A percentile compares a stretch with the other conserved stretches of the same genome.
Conservation (phyloP, 1,140 invertebrate species). For the Sycobia sp. region DNA sequence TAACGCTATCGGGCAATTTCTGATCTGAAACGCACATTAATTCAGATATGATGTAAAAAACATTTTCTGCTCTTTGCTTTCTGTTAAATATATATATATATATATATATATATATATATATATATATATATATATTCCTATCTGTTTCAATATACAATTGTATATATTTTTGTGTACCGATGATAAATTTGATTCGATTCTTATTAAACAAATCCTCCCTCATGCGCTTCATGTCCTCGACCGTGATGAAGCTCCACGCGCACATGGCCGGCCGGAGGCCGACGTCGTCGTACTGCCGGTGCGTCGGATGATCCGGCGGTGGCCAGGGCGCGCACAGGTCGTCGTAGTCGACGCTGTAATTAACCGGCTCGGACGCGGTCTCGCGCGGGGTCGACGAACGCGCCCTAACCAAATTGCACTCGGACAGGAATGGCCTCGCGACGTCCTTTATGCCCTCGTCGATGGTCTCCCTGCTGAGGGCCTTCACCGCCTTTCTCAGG, state of each 20-base stretch:
- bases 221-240: slow-evolving; percentile 39
- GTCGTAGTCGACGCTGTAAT: slow-evolving; percentile 41
- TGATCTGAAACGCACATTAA: slow-evolving; percentile 45
- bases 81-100: too few species aligned
- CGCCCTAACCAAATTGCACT: slow-evolving; percentile 29
- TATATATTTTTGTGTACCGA: too few species aligned
- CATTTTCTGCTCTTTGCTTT: too few species aligned
- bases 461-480: slow-evolving; percentile 23
- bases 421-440: slow-evolving; percentile 35
- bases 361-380: slow-evolving; percentile 37
- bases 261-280: slow-evolving; percentile 38
- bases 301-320: slow-evolving; percentile 37
- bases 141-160: slow-evolving; percentile 33
- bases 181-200: slow-evolving; percentile 36
- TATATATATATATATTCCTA: too few species aligned
- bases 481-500: slow-evolving; percentile 23
- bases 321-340: slow-evolving; percentile 45
- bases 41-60: too few species aligned
- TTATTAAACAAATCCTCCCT: slow-evolving; percentile 39
- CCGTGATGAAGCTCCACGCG: slow-evolving; percentile 43
- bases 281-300: slow-evolving; percentile 26
- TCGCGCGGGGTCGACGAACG: slow-evolving; percentile 2
- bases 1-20: slow-evolving; percentile 33
- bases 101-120: too few species aligned
- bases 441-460: slow-evolving; percentile 6